phyloP scores from a whole-genome alignment of 1,140 invertebrate species.

The Bombus cullumanus region DNA sequence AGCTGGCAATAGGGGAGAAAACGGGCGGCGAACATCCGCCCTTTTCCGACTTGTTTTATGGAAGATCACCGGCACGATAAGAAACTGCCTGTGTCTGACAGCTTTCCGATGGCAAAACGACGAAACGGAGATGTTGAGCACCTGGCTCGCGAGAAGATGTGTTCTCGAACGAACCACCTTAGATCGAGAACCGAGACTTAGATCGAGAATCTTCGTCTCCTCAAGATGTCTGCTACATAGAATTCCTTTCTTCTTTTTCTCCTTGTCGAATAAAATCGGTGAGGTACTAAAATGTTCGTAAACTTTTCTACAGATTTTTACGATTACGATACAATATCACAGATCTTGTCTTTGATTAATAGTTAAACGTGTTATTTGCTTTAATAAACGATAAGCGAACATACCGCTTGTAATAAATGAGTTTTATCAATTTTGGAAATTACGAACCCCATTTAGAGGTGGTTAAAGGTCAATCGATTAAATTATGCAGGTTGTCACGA shows the following conservation, averaged over 20 bases:
- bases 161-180: slow-evolving; percentile 24
- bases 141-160: slow-evolving; percentile 17
- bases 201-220: slow-evolving; percentile 17
- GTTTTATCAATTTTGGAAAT: background rate
- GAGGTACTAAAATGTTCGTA: no score
- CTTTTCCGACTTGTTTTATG: slow-evolving; percentile 54
- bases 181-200: slow-evolving; percentile 12
- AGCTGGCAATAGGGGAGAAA: slow-evolving; percentile 12
- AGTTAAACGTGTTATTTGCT: background rate
- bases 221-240: background rate
- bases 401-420: background rate
- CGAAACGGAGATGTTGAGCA: slow-evolving; percentile 34
- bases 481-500: background rate
- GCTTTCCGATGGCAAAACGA: slow-evolving; percentile 55
- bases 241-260: background rate
- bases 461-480: background rate
- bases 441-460: background rate
- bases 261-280: no score
- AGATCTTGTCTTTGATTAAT: background rate
- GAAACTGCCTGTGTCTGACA: slow-evolving; percentile 53
- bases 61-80: slow-evolving; percentile 50
- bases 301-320: background rate
- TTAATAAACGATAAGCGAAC: background rate
- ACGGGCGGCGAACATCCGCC: slow-evolving; percentile 15
- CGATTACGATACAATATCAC: background rate